A percentile compares a stretch with the other conserved stretches of the same genome.
These are phyloP conservation scores for Vulpes lagopus DNA, from an alignment of 2,113 vertebrate genomes.

Conservation along the genomic window DNA sequence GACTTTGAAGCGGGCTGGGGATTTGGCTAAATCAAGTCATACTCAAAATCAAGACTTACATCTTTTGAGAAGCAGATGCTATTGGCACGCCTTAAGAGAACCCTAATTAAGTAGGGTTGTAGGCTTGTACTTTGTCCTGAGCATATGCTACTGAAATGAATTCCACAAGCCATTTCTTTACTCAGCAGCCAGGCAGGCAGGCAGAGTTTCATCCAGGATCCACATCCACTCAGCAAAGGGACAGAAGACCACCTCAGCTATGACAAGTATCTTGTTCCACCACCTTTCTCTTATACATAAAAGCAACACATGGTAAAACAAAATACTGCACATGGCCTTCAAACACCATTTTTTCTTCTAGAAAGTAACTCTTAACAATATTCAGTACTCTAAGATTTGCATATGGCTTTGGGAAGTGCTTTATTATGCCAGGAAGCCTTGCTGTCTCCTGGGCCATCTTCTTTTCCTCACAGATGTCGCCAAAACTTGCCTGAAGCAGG, in stretches of 20 bases:
- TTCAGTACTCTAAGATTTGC: neutral
- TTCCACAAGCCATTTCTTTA: neutral
- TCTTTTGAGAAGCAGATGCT: neutral
- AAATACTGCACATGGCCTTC: neutral
- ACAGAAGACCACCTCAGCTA: neutral
- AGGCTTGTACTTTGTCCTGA: neutral
- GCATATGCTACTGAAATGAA: neutral
- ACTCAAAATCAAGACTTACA: neutral
- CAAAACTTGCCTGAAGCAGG: neutral
- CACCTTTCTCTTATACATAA: neutral
- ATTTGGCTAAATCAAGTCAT: neutral
- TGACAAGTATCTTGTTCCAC: accelerated
- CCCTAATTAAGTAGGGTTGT: neutral
- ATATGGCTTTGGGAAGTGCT: neutral
- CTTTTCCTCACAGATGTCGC: neutral
- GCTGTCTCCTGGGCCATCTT: no score
- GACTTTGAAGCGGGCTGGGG: neutral
- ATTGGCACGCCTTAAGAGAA: neutral
- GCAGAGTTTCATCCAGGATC: no score
- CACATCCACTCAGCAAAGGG: neutral
- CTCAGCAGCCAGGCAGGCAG: neutral
- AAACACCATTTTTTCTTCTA: neutral
- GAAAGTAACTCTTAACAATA: neutral
- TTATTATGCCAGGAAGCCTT: neutral
- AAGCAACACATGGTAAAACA: neutral